Conservation (phyloP, 2,113 vertebrate genomes). For the Apodemus speciosus region DNA sequence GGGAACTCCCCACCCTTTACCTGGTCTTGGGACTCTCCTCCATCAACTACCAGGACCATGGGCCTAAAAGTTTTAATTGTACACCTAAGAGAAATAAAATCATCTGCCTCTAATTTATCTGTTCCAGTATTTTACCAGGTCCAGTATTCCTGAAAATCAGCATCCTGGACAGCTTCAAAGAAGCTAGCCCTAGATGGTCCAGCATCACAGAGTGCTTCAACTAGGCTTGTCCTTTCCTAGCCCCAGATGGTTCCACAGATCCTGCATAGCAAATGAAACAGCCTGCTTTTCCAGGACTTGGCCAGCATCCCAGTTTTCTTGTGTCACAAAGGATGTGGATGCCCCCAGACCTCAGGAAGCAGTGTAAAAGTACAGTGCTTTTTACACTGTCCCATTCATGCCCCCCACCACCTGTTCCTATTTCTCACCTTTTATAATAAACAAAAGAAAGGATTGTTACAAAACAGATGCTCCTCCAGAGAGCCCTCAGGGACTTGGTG, state of each 20-base stretch:
- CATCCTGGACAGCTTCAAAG: not conserved
- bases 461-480: not conserved
- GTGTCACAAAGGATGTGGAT: not conserved
- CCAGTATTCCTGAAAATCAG: too few relatives aligned
- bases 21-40: too few relatives aligned
- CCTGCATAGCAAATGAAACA: not conserved
- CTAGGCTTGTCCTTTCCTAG: not conserved
- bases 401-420: too few relatives aligned
- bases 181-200: not conserved
- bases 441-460: not conserved
- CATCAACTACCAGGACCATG: too few relatives aligned
- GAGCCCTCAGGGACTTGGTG: not conserved
- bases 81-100: too few relatives aligned
- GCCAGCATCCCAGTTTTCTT: not conserved
- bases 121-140: too few relatives aligned
- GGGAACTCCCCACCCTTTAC: too few relatives aligned
- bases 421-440: not conserved
- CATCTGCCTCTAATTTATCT: too few relatives aligned
- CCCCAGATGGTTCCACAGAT: not conserved
- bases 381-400: not conserved
- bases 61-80: too few relatives aligned
- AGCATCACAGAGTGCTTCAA: not conserved
- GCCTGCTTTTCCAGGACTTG: not conserved
- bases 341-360: not conserved
- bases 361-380: too few relatives aligned